Conservation (phyloP, 2,888 invertebrate genomes). For the Ceraclea dissimilis region DNA sequence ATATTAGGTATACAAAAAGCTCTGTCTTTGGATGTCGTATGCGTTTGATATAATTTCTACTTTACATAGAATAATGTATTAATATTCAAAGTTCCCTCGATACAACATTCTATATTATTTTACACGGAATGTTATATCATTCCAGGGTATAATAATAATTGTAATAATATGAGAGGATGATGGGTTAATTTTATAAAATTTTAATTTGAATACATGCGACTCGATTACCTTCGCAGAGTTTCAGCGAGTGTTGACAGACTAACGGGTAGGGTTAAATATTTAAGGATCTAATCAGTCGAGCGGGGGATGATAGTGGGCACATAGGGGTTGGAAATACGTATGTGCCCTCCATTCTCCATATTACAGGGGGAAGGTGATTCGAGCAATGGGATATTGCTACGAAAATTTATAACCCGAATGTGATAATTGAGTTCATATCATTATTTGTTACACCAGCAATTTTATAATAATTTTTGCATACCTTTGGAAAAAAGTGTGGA, state of each 20-base stretch:
- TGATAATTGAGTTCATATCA: constrained; percentile 1
- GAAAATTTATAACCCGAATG: neutral
- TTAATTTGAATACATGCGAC: constrained; percentile 2
- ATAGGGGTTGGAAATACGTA: neutral
- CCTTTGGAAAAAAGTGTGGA: too few species aligned
- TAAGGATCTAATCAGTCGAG: constrained; percentile 19
- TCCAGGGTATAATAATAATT: too few species aligned
- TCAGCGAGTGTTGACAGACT: constrained; percentile 5
- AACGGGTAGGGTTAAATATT: constrained; percentile 17
- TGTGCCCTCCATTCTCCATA: neutral
- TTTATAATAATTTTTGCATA: too few species aligned
- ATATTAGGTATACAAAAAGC: too few species aligned
- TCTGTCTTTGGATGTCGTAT: too few species aligned
- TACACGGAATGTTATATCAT: too few species aligned
- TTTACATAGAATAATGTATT: too few species aligned
- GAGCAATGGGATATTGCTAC: neutral
- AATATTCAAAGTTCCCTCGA: too few species aligned
- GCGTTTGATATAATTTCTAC: too few species aligned
- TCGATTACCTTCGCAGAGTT: neutral
- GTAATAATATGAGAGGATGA: neutral
- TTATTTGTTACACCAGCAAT: neutral
- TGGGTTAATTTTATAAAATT: neutral
- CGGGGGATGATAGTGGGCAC: constrained; percentile 3
- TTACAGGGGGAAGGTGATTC: neutral
- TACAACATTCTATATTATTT: too few species aligned